Conservation (phyloP, 2,888 invertebrate species). For the Papilio demoleus region DNA sequence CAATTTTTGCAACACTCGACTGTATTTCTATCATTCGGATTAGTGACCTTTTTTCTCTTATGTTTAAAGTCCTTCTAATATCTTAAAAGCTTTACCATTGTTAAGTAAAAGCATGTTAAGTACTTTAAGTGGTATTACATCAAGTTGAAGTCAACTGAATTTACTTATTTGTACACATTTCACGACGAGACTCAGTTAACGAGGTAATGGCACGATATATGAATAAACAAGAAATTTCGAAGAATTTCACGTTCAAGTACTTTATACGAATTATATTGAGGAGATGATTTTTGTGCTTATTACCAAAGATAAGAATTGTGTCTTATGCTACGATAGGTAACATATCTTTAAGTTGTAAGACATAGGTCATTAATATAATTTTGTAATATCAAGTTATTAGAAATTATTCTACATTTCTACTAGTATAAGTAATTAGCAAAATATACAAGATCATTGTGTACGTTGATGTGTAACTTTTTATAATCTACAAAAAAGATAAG, state of each 20-base stretch:
- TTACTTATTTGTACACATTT: slow-evolving; percentile 9
- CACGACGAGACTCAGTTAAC: neutral
- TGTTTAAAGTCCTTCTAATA: neutral
- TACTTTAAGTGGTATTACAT: slow-evolving; percentile 5
- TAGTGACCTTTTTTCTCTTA: no score
- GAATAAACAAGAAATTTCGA: slow-evolving; percentile 1
- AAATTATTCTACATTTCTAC: no score
- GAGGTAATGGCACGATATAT: neutral
- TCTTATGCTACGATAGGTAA: no score
- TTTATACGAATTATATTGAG: neutral
- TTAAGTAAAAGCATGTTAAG: neutral
- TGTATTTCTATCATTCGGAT: no score
- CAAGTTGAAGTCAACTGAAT: slow-evolving; percentile 10
- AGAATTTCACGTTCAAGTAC: neutral
- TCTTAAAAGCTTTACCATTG: neutral
- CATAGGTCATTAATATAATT: no score
- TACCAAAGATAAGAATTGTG: no score
- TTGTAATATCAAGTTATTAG: no score
- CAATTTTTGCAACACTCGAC: no score
- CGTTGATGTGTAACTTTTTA: neutral
- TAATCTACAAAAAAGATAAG: neutral
- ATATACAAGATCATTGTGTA: no score
- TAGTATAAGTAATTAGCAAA: no score
- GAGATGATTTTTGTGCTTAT: no score
- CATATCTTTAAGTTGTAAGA: no score